Evolutionary conservation across 2,888 invertebrate species (phyloP).

Genomic region (Pseudoips prasinana): DNA sequence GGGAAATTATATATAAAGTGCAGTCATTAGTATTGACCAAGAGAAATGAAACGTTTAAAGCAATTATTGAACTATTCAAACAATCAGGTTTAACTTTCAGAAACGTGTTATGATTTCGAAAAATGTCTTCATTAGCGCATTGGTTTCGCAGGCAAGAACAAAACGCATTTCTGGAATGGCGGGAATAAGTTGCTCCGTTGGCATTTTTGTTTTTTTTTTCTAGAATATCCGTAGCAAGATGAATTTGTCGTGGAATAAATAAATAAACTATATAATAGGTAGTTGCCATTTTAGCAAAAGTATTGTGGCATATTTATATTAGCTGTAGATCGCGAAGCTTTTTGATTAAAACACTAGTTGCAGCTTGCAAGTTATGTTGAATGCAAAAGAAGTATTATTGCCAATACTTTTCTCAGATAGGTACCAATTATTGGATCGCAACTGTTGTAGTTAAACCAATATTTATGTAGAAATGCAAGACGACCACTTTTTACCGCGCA

Average conservation of each 20-base stretch:
- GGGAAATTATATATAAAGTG: too few species aligned
- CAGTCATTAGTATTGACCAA: too few species aligned
- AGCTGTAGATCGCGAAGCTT: too few species aligned
- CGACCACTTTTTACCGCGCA: constrained; percentile 52
- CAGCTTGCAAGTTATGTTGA: constrained; percentile 17
- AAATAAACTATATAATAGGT: too few species aligned
- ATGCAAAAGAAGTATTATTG: constrained; percentile 23
- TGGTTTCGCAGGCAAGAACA: constrained; percentile 39
- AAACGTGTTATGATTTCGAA: constrained; percentile 50
- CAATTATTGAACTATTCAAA: constrained; percentile 31
- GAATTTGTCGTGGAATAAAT: too few species aligned
- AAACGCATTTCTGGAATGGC: constrained; percentile 43
- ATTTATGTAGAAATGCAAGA: constrained; percentile 67
- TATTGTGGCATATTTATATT: too few species aligned
- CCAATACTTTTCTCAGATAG: constrained; percentile 36
- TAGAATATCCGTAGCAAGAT: too few species aligned
- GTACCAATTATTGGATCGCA: constrained; percentile 38
- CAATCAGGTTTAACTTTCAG: constrained; percentile 38
- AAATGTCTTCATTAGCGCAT: constrained; percentile 54
- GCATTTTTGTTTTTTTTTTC: constrained; percentile 27
- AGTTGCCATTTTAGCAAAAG: too few species aligned
- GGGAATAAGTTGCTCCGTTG: constrained; percentile 26
- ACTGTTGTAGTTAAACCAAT: constrained; percentile 52
- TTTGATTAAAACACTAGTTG: too few species aligned
- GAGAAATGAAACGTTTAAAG: neutral